Evolutionary conservation across 2,797 vertebrate genomes (phyloP).

Genomic region (Mionectes olivaceus): DNA sequence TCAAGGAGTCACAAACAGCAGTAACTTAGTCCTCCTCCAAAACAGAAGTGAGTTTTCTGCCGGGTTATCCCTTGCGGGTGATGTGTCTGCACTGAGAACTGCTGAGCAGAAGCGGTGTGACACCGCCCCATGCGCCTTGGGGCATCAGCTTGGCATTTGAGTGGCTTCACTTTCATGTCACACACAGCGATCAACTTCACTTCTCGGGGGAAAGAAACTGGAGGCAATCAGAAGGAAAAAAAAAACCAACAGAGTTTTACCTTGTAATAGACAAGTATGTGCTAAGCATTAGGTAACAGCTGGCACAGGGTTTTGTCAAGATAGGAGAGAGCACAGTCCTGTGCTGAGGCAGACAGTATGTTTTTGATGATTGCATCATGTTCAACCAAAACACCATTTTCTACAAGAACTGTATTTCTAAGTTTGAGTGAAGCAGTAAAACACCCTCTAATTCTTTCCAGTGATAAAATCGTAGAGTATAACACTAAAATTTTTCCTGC

Average conservation of each 20-base stretch:
- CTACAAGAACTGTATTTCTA: background rate
- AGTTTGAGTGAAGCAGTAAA: background rate
- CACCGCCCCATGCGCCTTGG: background rate
- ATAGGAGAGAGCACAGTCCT: background rate
- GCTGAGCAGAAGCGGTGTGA: background rate
- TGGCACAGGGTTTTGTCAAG: background rate
- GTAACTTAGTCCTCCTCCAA: background rate
- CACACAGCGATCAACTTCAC: background rate
- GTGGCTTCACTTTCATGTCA: background rate
- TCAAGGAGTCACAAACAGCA: background rate
- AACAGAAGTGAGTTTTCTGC: background rate
- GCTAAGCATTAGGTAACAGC: background rate
- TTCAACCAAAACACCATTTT: background rate
- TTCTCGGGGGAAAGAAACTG: background rate
- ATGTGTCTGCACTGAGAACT: background rate
- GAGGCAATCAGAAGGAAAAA: background rate
- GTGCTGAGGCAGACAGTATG: background rate
- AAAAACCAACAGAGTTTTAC: background rate
- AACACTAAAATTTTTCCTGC: background rate
- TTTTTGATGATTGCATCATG: background rate
- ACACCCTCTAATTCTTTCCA: background rate
- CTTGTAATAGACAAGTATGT: background rate
- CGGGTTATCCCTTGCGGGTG: rapidly evolving
- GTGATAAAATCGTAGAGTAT: background rate
- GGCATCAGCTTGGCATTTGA: background rate